Conservation (phyloP, 2,797 vertebrate species). For the Anolis apletophallus region DNA sequence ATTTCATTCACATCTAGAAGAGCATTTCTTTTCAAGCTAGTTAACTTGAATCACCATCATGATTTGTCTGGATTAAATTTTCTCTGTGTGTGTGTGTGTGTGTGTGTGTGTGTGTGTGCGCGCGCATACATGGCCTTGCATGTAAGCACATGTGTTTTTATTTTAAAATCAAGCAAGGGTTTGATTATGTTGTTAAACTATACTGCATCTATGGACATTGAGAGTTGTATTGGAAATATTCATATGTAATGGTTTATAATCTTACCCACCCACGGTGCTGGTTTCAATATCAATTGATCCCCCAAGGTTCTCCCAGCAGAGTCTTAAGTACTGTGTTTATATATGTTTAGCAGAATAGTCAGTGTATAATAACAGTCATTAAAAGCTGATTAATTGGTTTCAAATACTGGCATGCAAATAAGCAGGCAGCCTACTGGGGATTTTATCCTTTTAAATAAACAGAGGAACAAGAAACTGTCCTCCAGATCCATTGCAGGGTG, state of each 20-base stretch:
- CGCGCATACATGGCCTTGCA: too few species aligned
- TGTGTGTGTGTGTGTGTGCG: neutral
- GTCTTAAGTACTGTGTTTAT: constrained; percentile 9
- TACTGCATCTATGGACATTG: neutral
- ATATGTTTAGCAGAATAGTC: neutral
- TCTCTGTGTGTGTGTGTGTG: neutral
- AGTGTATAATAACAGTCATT: neutral
- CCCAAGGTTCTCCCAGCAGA: neutral
- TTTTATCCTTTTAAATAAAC: neutral
- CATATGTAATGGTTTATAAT: constrained; percentile 20
- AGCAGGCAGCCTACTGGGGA: neutral
- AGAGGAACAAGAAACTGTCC: neutral
- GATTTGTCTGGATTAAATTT: neutral
- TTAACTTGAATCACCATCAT: neutral
- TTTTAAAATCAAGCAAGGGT: neutral
- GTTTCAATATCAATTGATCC: neutral
- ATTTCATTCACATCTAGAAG: neutral
- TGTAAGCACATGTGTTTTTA: neutral
- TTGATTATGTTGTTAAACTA: neutral
- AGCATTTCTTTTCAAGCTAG: neutral
- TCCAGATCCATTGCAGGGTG: neutral
- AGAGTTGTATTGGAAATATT: neutral
- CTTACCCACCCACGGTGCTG: neutral
- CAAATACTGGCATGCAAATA: neutral
- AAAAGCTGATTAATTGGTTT: constrained; percentile 1